A percentile compares a stretch with the other conserved stretches of the same genome.
phyloP scores from a whole-genome alignment of 30 jellyfish, hydroid and myxozoan genomes.

The Calvadosia cruxmelitensis region DNA sequence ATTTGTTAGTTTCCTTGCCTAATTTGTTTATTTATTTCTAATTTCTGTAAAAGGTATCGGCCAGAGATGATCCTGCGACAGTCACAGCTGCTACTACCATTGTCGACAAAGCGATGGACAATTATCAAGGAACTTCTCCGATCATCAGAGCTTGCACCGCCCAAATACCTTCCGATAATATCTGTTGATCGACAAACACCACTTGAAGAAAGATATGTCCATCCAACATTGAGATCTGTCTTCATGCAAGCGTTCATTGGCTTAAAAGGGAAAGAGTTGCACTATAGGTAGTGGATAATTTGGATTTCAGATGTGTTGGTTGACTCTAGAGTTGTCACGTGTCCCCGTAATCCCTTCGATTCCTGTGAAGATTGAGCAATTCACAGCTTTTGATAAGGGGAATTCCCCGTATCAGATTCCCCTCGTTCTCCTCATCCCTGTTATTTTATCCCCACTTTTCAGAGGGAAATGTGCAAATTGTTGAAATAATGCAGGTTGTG shows the following conservation, averaged over 20 bases:
- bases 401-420: too few species aligned
- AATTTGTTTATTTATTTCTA: too few species aligned
- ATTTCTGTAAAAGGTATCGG: conserved; percentile 56
- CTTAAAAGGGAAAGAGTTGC: conserved; percentile 35
- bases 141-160: conserved; percentile 56
- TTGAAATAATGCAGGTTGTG: too few species aligned
- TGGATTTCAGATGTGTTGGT: too few species aligned
- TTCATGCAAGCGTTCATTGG: conserved; percentile 64
- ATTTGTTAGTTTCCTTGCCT: too few species aligned
- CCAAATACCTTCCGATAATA: conserved; percentile 30
- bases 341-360: too few species aligned
- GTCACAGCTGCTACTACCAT: conserved; percentile 71
- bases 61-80: conserved; percentile 55
- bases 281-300: conserved; percentile 39
- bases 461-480: too few species aligned
- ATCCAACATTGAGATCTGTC: conserved; percentile 45
- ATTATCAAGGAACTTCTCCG: conserved; percentile 64
- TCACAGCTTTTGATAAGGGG: too few species aligned
- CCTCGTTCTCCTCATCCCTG: too few species aligned
- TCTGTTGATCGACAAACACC: conserved; percentile 62
- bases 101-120: conserved; percentile 57
- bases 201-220: conserved; percentile 39
- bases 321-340: too few species aligned
- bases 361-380: too few species aligned
- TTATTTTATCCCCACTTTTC: too few species aligned